Evolutionary conservation across 2,797 vertebrate genomes (phyloP).

Genomic region (Mormyrus hasselquistii): DNA sequence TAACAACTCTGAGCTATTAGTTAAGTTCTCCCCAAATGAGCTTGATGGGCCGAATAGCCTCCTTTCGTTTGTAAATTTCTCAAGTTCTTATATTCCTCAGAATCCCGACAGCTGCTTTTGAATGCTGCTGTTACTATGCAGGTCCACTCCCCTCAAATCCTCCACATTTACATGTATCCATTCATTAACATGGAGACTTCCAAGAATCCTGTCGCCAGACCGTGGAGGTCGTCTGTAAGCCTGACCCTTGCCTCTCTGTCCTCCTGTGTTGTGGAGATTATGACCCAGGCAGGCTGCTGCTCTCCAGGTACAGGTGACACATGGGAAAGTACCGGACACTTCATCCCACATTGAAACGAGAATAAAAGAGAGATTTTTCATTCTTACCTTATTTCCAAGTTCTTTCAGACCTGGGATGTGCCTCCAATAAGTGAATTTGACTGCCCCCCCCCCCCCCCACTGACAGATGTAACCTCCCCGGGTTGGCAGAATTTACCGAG

Average conservation of each 20-base stretch:
- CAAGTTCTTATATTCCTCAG: background rate
- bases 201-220: background rate
- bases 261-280: background rate
- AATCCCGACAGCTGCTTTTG: background rate
- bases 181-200: background rate
- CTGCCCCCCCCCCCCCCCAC: background rate
- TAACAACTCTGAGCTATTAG: too few species aligned
- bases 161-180: background rate
- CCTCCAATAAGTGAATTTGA: background rate
- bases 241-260: background rate
- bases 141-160: background rate
- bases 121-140: background rate
- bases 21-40: too few species aligned
- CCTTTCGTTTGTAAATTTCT: too few species aligned
- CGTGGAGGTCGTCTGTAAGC: background rate
- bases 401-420: background rate
- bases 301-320: background rate
- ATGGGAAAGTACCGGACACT: too few species aligned
- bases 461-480: background rate
- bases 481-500: background rate
- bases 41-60: too few species aligned
- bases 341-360: background rate
- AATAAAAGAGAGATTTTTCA: background rate
- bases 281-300: too few species aligned
- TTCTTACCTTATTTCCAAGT: conserved; percentile 4